Base-by-base conservation (phyloP, 2,113 vertebrate species). In the Panthera tigris region DNA sequence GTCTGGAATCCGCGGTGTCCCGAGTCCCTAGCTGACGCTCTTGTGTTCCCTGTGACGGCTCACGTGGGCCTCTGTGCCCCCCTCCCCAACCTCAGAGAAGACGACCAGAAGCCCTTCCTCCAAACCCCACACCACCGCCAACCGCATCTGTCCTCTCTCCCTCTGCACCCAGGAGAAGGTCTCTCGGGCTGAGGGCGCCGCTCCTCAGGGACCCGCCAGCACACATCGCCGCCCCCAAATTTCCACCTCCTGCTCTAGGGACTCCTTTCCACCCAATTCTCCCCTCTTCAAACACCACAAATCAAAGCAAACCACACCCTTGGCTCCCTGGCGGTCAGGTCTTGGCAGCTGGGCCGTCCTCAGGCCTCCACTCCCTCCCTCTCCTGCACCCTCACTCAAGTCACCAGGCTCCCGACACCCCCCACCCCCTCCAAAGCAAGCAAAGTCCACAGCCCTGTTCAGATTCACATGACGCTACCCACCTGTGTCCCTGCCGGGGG, bases 401-500 rank as follows among this genome's bases (percentile, higher is more conserved):
- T 4, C 0, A 21, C 80, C 63, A 33, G 33, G 21, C 11, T 41
- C 55, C 69, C 55, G n/a, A 31, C 15, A 31, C 55, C 50, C 29
- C 31, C 48, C n/a, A 29, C 4, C 31, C 12, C 65, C 25, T 9
- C 50, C 14, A 41, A 1, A 1, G 33, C 6, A 55, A 78, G 33
- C 25, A 16, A 61, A 41, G 57, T 33, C 27, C 31, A 0, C 15
- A 29, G 23, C 63, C 65, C 13, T 74, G 25, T 1, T 11, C 25
- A 0, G 4, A 61, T 27, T 78, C 79, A 66, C 0, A 52, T 27
- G 33, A 29, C 6, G 91, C 52, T 4, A 97, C 99, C 80, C 83
- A 99, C 99, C 99, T 14, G 98, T 93, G 85, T 99, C 99, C 82
- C 99, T 98, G 97, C 97, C 97, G 2, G 99, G 99, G 3, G 99